phyloP scores from a whole-genome alignment of 2,888 invertebrate genomes.

The Heliconius erato region DNA sequence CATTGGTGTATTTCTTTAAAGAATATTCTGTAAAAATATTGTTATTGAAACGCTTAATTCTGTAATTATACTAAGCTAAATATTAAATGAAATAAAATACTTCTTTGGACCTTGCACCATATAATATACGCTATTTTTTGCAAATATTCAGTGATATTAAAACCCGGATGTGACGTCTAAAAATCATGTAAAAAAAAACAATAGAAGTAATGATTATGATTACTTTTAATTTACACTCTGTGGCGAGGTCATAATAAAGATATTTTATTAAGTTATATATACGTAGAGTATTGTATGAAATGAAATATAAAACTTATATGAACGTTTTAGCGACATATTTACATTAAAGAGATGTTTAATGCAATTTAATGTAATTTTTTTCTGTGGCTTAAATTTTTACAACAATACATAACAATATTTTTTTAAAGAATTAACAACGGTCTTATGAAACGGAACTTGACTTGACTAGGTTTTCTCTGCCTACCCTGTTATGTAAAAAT shows the following conservation, averaged over 20 bases:
- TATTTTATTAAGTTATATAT: neutral
- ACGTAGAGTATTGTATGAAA: neutral
- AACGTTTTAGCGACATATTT: neutral
- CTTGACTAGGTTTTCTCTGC: too few relatives aligned
- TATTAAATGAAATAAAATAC: neutral
- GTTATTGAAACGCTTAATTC: neutral
- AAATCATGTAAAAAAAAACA: conserved; percentile 8
- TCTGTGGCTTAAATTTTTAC: too few relatives aligned
- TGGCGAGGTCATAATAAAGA: conserved; percentile 21
- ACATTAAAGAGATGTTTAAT: neutral
- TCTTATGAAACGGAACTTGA: too few relatives aligned
- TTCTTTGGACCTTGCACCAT: neutral
- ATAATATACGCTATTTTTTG: conserved; percentile 6
- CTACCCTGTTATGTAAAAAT: too few relatives aligned
- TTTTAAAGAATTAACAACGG: too few relatives aligned
- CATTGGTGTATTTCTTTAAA: neutral
- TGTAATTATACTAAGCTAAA: neutral
- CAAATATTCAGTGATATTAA: conserved; percentile 2
- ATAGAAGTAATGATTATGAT: conserved; percentile 8
- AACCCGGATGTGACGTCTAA: conserved; percentile 1
- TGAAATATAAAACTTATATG: neutral
- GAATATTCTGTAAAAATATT: too few relatives aligned
- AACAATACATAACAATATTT: too few relatives aligned
- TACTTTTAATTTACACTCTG: conserved; percentile 7
- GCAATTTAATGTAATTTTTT: too few relatives aligned